Evolutionary conservation across 2,888 invertebrate species (phyloP).

Genomic region (Tricholauxania praeusta): DNA sequence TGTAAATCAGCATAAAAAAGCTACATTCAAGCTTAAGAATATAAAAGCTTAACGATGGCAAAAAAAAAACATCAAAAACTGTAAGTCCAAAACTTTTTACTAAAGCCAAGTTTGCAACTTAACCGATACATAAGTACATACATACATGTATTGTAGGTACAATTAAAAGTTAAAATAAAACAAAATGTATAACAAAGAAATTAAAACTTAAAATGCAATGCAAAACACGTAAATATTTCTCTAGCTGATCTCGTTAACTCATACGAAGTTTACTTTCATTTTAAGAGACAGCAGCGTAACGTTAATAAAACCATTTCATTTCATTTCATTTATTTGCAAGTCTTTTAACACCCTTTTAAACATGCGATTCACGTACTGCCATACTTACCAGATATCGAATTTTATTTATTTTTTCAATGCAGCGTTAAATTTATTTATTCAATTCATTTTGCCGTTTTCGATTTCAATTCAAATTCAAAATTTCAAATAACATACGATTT

Average conservation of each 20-base stretch:
- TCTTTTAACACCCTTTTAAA: not conserved
- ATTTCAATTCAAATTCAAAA: not conserved
- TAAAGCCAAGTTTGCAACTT: not conserved
- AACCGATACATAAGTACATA: no score
- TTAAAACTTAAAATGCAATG: conserved; percentile 9
- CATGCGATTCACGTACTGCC: conserved; percentile 4
- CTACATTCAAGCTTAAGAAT: no score
- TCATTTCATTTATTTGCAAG: not conserved
- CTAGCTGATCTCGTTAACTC: conserved; percentile 6
- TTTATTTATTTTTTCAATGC: no score
- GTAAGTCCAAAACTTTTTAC: not conserved
- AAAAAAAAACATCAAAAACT: not conserved
- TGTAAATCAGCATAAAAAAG: no score
- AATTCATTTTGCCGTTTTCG: not conserved
- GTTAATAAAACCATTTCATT: not conserved
- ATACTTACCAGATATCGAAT: no score
- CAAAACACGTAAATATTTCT: not conserved
- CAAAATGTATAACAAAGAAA: no score
- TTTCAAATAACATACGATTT: not conserved
- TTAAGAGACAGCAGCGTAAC: not conserved
- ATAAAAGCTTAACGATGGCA: not conserved
- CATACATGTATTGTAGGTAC: no score
- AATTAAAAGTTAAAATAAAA: no score
- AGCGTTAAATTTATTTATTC: no score
- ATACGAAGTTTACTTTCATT: conserved; percentile 21